Percentiles rank a stretch among this genome's conserved stretches.
Conservation (phyloP, 2,888 invertebrate genomes). For the Syritta pipiens region DNA sequence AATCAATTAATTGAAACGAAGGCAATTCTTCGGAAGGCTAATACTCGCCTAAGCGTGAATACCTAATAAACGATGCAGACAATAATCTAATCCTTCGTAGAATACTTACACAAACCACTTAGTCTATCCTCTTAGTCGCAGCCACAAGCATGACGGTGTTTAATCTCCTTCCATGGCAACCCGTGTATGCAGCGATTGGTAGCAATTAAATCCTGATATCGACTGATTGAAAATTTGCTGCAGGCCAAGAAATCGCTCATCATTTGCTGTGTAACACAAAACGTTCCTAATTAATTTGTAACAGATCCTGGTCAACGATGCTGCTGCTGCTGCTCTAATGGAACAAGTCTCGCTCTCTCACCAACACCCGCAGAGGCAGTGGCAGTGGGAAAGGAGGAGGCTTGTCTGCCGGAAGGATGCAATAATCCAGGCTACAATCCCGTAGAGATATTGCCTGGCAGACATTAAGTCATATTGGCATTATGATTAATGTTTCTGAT, state of each 20-base stretch:
- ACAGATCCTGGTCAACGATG: neutral
- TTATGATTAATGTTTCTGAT: constrained; percentile 23
- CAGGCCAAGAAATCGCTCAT: constrained; percentile 15
- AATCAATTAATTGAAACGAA: no score
- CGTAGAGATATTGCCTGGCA: neutral
- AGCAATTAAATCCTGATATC: neutral
- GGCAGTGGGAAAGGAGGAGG: neutral
- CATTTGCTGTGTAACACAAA: constrained; percentile 14
- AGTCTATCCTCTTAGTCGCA: no score
- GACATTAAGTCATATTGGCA: constrained; percentile 14
- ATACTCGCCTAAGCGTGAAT: no score
- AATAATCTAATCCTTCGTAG: no score
- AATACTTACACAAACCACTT: no score
- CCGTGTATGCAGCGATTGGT: neutral
- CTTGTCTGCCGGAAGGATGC: neutral
- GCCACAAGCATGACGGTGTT: neutral
- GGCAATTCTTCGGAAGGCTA: no score
- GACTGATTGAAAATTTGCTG: constrained; percentile 8
- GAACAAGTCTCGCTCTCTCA: no score
- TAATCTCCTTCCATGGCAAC: neutral
- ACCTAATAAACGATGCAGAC: no score
- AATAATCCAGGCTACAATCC: neutral
- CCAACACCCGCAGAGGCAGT: no score
- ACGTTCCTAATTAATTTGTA: constrained; percentile 18
- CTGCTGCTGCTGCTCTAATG: neutral